Evolutionary conservation across 2,113 vertebrate species (phyloP).

Genomic region (Columba livia): DNA sequence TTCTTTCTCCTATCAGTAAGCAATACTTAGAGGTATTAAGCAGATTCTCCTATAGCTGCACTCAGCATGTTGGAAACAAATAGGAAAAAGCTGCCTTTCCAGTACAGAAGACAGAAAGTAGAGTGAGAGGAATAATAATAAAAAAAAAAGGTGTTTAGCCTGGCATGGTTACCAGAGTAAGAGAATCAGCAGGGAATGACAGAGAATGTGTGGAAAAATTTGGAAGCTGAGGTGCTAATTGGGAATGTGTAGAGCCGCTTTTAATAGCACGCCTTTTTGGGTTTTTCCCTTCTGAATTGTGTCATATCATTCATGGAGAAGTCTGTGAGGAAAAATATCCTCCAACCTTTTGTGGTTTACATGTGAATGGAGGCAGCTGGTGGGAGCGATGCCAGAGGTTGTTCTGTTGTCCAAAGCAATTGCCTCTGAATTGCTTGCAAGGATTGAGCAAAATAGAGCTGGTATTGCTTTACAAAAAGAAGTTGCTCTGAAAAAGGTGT

Average conservation of each 20-base stretch:
- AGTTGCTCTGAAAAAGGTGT: not conserved
- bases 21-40: not conserved
- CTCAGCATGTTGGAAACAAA: conserved; percentile 5
- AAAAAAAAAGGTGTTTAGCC: not conserved
- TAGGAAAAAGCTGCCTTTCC: not conserved
- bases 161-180: not conserved
- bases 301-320: not conserved
- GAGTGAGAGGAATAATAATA: not conserved
- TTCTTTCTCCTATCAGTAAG: not conserved
- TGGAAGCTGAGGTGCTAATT: not conserved
- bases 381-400: conserved; percentile 38
- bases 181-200: not conserved
- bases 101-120: not conserved
- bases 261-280: not conserved
- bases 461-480: not conserved
- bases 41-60: not conserved
- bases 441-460: not conserved
- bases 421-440: conserved; percentile 23
- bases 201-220: not conserved
- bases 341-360: conserved; percentile 32
- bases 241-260: not conserved
- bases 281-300: not conserved
- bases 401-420: conserved; percentile 20
- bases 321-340: not conserved
- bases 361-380: conserved; percentile 32